Percentiles rank a stretch among this genome's conserved stretches.
These are phyloP conservation scores for Leptopilina drosophilae DNA, from an alignment of 2,888 invertebrate genomes.

Conservation along the genomic window DNA sequence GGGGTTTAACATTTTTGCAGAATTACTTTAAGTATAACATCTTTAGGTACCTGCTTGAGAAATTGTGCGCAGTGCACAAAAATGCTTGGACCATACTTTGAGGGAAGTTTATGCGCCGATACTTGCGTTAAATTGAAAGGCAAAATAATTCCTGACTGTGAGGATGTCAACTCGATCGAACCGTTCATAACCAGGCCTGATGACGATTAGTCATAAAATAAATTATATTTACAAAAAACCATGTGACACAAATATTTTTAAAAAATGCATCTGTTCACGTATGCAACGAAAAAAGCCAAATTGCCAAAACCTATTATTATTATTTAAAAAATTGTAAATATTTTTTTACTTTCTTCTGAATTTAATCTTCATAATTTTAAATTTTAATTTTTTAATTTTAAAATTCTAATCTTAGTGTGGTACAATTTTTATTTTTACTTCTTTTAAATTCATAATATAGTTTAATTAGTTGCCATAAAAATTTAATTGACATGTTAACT, in stretches of 20 bases:
- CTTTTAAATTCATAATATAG: too few relatives aligned
- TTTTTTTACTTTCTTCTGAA: too few relatives aligned
- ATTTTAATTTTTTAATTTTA: too few relatives aligned
- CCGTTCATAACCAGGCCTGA: slow-evolving; percentile 84
- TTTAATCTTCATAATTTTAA: too few relatives aligned
- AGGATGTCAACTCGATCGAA: slow-evolving; percentile 88
- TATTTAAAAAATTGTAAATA: not conserved
- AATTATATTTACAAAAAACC: not conserved
- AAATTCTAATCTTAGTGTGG: too few relatives aligned
- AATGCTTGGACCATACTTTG: slow-evolving; percentile 91
- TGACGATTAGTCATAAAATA: slow-evolving; percentile 58
- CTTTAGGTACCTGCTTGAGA: slow-evolving; percentile 85
- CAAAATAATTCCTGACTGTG: slow-evolving; percentile 91
- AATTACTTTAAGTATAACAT: not conserved
- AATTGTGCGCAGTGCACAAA: slow-evolving; percentile 95
- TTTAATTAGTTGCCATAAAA: too few relatives aligned
- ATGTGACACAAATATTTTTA: not conserved
- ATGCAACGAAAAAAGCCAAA: not conserved
- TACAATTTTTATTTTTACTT: too few relatives aligned
- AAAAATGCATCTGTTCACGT: too few relatives aligned
- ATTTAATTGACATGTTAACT: too few relatives aligned
- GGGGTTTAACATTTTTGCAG: too few relatives aligned
- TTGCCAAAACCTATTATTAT: not conserved
- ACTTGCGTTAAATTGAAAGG: slow-evolving; percentile 90
- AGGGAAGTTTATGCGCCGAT: slow-evolving; percentile 91